Conservation (phyloP, 2,888 invertebrate species). For the Oasisia sp. region DNA sequence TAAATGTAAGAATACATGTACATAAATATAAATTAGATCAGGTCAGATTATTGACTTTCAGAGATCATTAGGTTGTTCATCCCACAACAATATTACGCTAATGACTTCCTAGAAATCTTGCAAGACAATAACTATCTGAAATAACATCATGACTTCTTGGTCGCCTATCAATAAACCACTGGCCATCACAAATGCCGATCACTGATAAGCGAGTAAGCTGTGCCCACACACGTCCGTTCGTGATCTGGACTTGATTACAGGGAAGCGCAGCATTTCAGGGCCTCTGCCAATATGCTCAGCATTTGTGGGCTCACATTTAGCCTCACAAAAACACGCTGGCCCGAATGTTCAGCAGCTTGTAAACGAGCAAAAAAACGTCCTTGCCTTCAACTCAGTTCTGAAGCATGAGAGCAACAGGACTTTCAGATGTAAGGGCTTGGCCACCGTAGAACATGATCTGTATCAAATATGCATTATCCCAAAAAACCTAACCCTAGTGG, state of each 20-base stretch:
- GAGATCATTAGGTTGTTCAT: too few species aligned
- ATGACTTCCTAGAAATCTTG: not conserved
- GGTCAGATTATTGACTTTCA: too few species aligned
- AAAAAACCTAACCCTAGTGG: not conserved
- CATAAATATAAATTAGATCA: too few species aligned
- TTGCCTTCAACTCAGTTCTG: not conserved
- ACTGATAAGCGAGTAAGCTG: not conserved
- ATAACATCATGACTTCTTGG: not conserved
- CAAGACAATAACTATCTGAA: not conserved
- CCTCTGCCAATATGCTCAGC: too few species aligned
- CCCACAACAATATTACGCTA: too few species aligned
- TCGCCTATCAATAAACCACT: not conserved
- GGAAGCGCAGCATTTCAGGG: not conserved
- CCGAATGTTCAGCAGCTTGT: too few species aligned
- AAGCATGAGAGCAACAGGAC: not conserved
- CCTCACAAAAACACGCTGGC: too few species aligned
- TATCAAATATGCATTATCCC: not conserved
- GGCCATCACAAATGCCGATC: not conserved
- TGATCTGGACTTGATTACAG: not conserved
- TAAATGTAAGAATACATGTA: too few species aligned
- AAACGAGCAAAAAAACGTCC: not conserved
- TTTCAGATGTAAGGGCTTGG: not conserved
- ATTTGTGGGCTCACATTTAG: too few species aligned
- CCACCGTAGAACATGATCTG: not conserved
- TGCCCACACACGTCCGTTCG: not conserved